Conservation (phyloP, 2,113 vertebrate species). For the Macroglossus sobrinus region DNA sequence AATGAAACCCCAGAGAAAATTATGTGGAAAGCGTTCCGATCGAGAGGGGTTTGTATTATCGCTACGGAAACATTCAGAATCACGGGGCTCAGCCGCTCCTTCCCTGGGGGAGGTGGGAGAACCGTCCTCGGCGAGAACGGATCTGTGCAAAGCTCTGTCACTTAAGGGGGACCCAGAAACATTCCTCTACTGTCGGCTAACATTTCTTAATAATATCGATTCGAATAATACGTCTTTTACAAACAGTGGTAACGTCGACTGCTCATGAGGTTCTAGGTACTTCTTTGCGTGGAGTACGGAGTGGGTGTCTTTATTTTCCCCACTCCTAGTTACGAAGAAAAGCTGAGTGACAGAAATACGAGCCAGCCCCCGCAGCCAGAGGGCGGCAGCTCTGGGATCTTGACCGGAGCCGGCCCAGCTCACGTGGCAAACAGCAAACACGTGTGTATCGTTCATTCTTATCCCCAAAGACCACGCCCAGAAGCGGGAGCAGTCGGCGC, state of each 20-base stretch:
- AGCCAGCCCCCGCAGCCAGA: not conserved
- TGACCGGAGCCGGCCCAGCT: fast-evolving
- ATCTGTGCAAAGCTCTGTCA: not conserved
- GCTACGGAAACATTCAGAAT: not conserved
- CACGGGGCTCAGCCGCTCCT: fast-evolving
- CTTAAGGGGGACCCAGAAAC: not conserved
- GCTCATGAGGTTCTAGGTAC: not conserved
- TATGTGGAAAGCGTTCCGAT: not conserved
- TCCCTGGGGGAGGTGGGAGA: not conserved
- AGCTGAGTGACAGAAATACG: not conserved
- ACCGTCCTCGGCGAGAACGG: not conserved
- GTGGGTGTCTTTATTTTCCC: not conserved
- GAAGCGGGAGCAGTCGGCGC: too few species aligned
- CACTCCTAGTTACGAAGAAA: not conserved
- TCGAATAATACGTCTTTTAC: not conserved
- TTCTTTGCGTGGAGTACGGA: not conserved
- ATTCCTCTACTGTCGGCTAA: not conserved
- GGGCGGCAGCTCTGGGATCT: not conserved
- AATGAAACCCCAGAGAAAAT: not conserved
- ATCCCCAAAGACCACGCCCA: not conserved
- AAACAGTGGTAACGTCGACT: not conserved
- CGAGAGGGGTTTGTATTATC: not conserved
- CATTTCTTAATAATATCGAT: not conserved
- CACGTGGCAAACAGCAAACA: not conserved
- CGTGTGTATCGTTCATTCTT: not conserved